These are phyloP conservation scores for Euproctis similis DNA, from an alignment of 2,888 invertebrate species.

Conservation along the genomic window DNA sequence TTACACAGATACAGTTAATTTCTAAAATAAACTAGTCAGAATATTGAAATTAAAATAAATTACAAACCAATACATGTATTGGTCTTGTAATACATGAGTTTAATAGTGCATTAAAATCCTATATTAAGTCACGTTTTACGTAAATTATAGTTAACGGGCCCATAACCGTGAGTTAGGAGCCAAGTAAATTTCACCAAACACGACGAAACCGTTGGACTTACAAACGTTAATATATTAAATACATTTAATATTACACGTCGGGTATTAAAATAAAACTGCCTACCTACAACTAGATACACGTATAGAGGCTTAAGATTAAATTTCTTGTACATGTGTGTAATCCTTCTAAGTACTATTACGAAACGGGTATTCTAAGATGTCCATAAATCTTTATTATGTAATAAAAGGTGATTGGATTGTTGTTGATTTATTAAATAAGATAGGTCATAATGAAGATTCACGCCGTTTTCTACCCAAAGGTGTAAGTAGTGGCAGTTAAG, in stretches of 20 bases:
- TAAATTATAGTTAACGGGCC: conserved; percentile 50
- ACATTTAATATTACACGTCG: conserved; percentile 21
- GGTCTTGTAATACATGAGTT: conserved; percentile 11
- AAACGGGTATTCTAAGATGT: too few species aligned
- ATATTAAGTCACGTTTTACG: conserved; percentile 30
- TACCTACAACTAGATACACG: too few species aligned
- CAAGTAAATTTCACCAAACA: conserved; percentile 19
- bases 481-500: too few species aligned
- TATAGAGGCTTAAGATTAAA: conserved; percentile 2
- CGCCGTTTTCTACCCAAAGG: too few species aligned
- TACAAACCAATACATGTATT: conserved; percentile 16
- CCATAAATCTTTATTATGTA: too few species aligned
- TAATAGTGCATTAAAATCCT: conserved; percentile 22
- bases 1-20: too few species aligned
- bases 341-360: conserved; percentile 1
- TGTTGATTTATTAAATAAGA: too few species aligned
- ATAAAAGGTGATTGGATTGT: too few species aligned
- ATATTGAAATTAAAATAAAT: too few species aligned
- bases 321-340: neutral
- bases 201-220: conserved; percentile 13
- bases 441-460: too few species aligned
- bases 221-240: conserved; percentile 25
- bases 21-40: too few species aligned
- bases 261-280: conserved; percentile 28
- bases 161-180: conserved; percentile 33